These are phyloP conservation scores for Delichon dasypus DNA, from an alignment of 2,797 vertebrate species.

Conservation along the genomic window DNA sequence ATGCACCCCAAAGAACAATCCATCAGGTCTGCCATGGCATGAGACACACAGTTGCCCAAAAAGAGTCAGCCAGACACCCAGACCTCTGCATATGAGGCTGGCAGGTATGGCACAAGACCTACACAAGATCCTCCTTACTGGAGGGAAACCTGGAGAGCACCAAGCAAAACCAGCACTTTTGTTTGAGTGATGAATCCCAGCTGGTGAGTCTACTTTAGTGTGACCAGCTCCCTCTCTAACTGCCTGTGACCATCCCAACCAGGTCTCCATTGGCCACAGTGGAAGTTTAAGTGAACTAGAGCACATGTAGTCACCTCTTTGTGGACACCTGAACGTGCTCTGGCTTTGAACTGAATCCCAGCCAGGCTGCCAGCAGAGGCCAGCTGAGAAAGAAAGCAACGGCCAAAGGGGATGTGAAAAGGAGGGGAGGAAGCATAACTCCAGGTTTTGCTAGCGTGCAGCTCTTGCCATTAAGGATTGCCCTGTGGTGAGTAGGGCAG, in stretches of 20 bases:
- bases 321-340: neutral
- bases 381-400: neutral
- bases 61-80: neutral
- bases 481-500: neutral
- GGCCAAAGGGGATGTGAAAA: neutral
- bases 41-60: neutral
- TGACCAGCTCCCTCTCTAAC: neutral
- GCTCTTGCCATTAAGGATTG: neutral
- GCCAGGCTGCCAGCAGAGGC: neutral
- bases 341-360: neutral
- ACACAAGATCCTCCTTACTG: neutral
- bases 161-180: neutral
- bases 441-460: neutral
- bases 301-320: neutral
- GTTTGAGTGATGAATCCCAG: neutral
- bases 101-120: neutral
- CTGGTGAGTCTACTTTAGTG: rapidly evolving
- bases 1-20: neutral
- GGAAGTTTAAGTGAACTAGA: neutral
- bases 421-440: neutral
- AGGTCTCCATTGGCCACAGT: neutral
- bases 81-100: neutral
- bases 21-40: neutral
- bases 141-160: neutral
- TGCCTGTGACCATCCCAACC: neutral